phyloP scores from a whole-genome alignment of 2,888 invertebrate species.

The Nemapogon koenigi region DNA sequence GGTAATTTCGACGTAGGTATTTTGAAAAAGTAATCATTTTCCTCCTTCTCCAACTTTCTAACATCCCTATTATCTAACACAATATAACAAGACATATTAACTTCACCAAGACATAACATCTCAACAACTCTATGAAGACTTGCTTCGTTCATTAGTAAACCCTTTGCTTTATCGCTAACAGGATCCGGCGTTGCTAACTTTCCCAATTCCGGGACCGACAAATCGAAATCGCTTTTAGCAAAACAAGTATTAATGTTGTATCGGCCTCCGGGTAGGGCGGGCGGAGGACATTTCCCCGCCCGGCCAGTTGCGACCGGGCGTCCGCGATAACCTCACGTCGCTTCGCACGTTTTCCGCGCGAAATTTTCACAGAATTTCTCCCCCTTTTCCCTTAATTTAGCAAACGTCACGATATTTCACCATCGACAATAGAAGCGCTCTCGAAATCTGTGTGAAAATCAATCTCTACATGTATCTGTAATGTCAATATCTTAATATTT shows the following conservation, averaged over 20 bases:
- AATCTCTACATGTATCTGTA: constrained; percentile 1
- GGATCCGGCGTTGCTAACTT: constrained; percentile 47
- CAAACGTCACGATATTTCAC: constrained; percentile 2
- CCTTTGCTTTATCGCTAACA: constrained; percentile 53
- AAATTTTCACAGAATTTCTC: neutral
- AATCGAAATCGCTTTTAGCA: constrained; percentile 63
- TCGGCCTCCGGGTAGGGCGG: constrained; percentile 42
- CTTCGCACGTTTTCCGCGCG: constrained; percentile 11
- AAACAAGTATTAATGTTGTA: constrained; percentile 65
- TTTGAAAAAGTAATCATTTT: too few relatives aligned
- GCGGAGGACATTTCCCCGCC: constrained; percentile 33
- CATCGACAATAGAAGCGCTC: constrained; percentile 1
- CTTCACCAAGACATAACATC: too few relatives aligned
- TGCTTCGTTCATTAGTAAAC: constrained; percentile 43
- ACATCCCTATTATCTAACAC: too few relatives aligned
- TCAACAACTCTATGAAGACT: too few relatives aligned
- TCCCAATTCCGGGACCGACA: constrained; percentile 56
- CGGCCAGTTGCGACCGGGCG: constrained; percentile 47
- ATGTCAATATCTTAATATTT: constrained; percentile 14
- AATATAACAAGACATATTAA: too few relatives aligned
- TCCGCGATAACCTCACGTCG: constrained; percentile 35
- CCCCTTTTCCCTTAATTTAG: neutral
- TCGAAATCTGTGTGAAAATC: constrained; percentile 4
- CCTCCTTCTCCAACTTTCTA: too few relatives aligned
- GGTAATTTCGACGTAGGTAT: too few relatives aligned